Evolutionary conservation across 2,888 invertebrate genomes (phyloP), one percentile per base, ranked within the genome.

Genomic region (Pardosa pseudoannulata): DNA sequence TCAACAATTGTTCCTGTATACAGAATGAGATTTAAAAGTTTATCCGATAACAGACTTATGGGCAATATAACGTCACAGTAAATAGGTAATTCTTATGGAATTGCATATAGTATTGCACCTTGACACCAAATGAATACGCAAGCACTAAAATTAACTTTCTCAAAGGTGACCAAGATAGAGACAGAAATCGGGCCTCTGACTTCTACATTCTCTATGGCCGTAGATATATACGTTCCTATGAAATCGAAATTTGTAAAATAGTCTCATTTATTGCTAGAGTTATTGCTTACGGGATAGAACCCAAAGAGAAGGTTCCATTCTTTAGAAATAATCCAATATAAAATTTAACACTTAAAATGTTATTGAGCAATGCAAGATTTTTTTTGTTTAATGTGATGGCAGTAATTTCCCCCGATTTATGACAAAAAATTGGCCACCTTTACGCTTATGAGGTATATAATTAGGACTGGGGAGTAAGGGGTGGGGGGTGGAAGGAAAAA

Each of bases 51-150:
- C 86, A 36, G 76, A 71, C 80, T 64, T 75, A 71, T 87, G 36
- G 86, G 74, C 62, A 80, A 75, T 79, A 74, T 68, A 87, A 87
- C 86, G 80, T 62, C 86, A 79, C 75, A 67, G 74, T 79, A 86
- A 80, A 87, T 41, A 85, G 79, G 72, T 80, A 79, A 62, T 87
- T 86, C 70, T 78, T 76, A 71, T 78, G 79, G 70, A 78, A 87
- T 80, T 87, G 74, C 76, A 71, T 80, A 75, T 23, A 80, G 67
- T 87, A 87, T 87, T 87, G 86, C 86, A 87, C 86, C 80, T 80
- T 80, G 50, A 64, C 75, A 72, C 39, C 86, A 87, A 79, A 87
- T 75, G 86, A 74, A 75, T 87, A 80, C 86, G 79, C 86, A 80
- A 87, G 80, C 86, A 87, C 86, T 75, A 76, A 68, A 56, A 65